Base-by-base conservation (phyloP, 37 sponge, comb jelly and placozoan genomes). In the Halisarca cf. caerulea region DNA sequence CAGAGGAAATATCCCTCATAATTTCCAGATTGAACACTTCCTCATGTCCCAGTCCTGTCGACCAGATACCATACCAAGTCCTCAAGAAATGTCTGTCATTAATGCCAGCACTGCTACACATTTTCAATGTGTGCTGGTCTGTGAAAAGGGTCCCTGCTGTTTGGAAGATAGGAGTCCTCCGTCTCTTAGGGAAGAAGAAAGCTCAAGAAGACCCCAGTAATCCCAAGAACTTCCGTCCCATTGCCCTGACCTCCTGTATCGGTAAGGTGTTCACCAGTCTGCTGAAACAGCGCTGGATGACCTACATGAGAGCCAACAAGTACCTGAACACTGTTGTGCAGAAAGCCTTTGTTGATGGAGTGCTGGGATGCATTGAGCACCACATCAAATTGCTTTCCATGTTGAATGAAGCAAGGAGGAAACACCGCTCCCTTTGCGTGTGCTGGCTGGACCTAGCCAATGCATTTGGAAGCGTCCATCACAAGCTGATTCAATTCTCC, bases 371-470 rank as follows among this genome's bases (percentile, higher is more conserved):
- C 55, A 68, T 36, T 1, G 84, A 83, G 72, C 84, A 83, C 57
- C 70, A 68, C 11, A 8, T 71, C 34, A 71, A 68, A 23, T 38
- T 83, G 0, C 33, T 40, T 7, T 55, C 74, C 8, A 40, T 58
- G 8, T 3, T 84, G 15, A 27, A 30, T 5, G 85, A 84, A 27
- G 85, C 85, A 1, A 39, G 57, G n/a, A 53, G 24, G 54, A 72
- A 84, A 25, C 74, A 75, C 59, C 30, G 35, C 25, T 47, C 74
- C 9, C 41, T 59, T 15, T 25, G 41, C n/a, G 59, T 75, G 11
- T 73, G 59, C 60, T 84, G 85, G 85, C 39, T 84, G 41, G 74
- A 84, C 25, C 58, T 84, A 36, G 77, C 77, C 0, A 84, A 84
- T 75, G 85, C 85, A 0, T 84, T 54, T 38, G 85, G 77, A 35